These are phyloP conservation scores for Heliangelus exortis DNA, from an alignment of 2,797 vertebrate species.

Conservation along the genomic window DNA sequence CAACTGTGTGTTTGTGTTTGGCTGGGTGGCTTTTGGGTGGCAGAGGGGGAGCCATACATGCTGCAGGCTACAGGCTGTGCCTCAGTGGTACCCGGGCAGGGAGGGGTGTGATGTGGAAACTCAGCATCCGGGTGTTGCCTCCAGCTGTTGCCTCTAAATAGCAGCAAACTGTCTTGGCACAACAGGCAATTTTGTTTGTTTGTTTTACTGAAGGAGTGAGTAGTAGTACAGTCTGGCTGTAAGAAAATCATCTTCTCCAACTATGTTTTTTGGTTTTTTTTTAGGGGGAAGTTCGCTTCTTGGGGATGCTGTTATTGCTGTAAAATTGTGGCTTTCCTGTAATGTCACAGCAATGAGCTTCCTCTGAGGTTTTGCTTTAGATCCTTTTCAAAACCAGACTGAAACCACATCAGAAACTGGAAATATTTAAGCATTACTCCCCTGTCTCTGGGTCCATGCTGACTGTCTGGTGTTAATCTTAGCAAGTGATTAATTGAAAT, in stretches of 20 bases:
- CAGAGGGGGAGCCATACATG: not conserved
- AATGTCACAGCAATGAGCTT: not conserved
- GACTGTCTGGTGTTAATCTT: slow-evolving; percentile 46
- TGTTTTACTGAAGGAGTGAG: not conserved
- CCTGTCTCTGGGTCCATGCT: slow-evolving; percentile 12
- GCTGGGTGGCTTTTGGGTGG: not conserved
- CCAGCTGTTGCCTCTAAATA: not conserved
- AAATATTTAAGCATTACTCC: not conserved
- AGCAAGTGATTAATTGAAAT: slow-evolving; percentile 19
- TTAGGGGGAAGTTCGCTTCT: not conserved
- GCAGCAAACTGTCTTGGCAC: not conserved
- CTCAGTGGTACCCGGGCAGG: not conserved
- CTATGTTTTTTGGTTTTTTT: not conserved
- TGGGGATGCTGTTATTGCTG: not conserved
- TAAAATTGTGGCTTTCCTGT: slow-evolving; percentile 9
- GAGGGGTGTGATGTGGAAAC: not conserved
- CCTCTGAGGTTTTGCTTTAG: slow-evolving; percentile 46
- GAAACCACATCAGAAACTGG: slow-evolving; percentile 46
- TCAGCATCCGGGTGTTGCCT: not conserved
- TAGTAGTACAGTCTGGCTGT: not conserved
- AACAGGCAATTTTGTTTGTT: not conserved
- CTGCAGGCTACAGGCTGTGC: not conserved
- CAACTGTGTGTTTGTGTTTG: not conserved
- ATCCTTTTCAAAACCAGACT: slow-evolving; percentile 33
- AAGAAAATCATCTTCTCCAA: not conserved